Conservation (phyloP, 2,888 invertebrate species). For the Drosophila glabriapex region DNA sequence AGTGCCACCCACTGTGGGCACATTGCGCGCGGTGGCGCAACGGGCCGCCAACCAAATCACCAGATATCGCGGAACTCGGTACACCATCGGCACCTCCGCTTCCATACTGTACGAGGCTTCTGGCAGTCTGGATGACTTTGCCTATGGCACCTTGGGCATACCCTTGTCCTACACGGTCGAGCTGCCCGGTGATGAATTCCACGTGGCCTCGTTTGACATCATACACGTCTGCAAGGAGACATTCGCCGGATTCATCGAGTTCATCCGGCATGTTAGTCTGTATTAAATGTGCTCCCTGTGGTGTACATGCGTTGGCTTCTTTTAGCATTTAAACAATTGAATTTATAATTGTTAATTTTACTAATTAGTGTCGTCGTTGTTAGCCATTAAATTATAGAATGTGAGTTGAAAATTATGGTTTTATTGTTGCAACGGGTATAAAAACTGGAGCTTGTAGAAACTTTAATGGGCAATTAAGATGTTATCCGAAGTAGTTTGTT, state of each 20-base stretch:
- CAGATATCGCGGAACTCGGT: slow-evolving; percentile 84
- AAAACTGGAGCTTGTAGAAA: not conserved
- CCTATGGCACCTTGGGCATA: slow-evolving; percentile 87
- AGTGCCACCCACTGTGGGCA: slow-evolving; percentile 81
- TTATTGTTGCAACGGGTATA: not conserved
- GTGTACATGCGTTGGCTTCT: slow-evolving; percentile 9
- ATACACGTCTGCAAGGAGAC: slow-evolving; percentile 85
- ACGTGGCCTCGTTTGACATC: slow-evolving; percentile 83
- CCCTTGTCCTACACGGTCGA: slow-evolving; percentile 89
- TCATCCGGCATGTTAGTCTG: slow-evolving; percentile 83
- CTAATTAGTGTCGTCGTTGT: slow-evolving; percentile 72
- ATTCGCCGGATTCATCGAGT: slow-evolving; percentile 84
- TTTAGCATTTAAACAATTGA: slow-evolving; percentile 67
- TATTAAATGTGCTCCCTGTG: slow-evolving; percentile 60
- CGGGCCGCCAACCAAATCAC: slow-evolving; percentile 84
- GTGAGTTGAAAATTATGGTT: slow-evolving; percentile 17
- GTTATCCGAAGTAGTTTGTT: not conserved
- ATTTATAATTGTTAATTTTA: slow-evolving; percentile 80
- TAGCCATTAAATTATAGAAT: slow-evolving; percentile 66
- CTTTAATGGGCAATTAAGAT: not conserved
- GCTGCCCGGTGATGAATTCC: slow-evolving; percentile 87
- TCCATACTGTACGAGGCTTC: slow-evolving; percentile 87
- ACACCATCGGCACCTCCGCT: slow-evolving; percentile 87
- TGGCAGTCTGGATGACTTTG: slow-evolving; percentile 90
- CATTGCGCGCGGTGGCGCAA: slow-evolving; percentile 82